These are phyloP conservation scores for Prunella strophiata DNA, from an alignment of 2,797 vertebrate species.

Conservation along the genomic window DNA sequence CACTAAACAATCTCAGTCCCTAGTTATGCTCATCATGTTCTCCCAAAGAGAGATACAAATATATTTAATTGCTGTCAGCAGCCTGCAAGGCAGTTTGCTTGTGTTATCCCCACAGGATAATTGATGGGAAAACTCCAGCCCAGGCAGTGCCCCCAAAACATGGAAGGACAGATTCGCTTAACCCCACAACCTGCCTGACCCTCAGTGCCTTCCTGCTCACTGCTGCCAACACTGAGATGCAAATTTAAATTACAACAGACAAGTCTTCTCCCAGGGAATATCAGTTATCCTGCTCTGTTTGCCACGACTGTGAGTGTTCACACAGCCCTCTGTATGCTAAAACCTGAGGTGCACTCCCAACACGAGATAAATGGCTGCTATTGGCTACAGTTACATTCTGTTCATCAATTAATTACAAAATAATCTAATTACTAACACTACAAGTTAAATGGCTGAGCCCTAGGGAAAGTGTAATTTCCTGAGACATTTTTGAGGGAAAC, in stretches of 20 bases:
- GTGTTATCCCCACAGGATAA: background rate
- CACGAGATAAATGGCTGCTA: background rate
- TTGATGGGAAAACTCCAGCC: background rate
- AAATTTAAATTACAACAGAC: background rate
- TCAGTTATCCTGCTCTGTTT: background rate
- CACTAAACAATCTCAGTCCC: background rate
- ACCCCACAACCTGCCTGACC: background rate
- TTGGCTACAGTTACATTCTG: background rate
- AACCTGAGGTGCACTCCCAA: background rate
- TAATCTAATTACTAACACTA: background rate
- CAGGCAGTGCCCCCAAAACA: background rate
- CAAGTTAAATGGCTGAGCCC: background rate
- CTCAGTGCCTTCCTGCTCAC: background rate
- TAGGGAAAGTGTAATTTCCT: background rate
- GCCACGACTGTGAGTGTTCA: background rate
- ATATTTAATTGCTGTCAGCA: background rate
- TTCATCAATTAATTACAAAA: conserved; percentile 18
- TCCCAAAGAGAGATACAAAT: background rate
- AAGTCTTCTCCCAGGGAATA: background rate
- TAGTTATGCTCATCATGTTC: background rate
- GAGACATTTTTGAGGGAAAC: background rate
- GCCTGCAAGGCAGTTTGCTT: background rate
- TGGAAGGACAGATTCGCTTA: background rate
- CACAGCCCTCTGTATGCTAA: background rate
- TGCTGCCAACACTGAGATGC: background rate